Conservation (phyloP, 2,888 invertebrate genomes). For the Taphrorychus bicolor region DNA sequence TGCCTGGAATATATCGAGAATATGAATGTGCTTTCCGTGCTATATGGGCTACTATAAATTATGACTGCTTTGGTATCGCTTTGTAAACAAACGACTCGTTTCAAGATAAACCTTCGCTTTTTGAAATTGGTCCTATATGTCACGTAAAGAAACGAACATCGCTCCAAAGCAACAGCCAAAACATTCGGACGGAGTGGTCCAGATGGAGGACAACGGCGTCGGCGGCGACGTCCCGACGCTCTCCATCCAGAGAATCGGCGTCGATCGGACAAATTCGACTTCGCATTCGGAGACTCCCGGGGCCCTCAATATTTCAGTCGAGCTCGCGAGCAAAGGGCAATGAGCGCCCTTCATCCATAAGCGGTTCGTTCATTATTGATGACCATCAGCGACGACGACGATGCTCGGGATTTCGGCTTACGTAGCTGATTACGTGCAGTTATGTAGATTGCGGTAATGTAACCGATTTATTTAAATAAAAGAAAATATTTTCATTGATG, state of each 20-base stretch:
- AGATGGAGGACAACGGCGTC: neutral
- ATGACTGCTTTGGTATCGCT: no score
- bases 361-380: neutral
- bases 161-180: neutral
- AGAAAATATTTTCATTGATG: no score
- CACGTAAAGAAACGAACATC: neutral
- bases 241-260: neutral
- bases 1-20: no score
- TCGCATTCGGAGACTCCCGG: neutral
- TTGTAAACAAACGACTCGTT: no score
- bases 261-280: neutral
- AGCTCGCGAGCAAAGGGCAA: neutral
- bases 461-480: no score
- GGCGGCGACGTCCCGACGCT: conserved; percentile 1
- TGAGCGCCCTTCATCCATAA: conserved; percentile 4
- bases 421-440: neutral
- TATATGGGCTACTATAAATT: no score
- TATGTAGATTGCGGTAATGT: neutral
- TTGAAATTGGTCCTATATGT: neutral
- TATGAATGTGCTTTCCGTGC: no score
- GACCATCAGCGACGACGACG: neutral
- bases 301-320: conserved; percentile 4
- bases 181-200: neutral
- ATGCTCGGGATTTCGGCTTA: neutral
- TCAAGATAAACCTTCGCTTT: no score